A percentile compares a stretch with the other conserved stretches of the same genome.
phyloP scores from a whole-genome alignment of 2,797 vertebrate species.

The Lepilemur ruficaudatus region DNA sequence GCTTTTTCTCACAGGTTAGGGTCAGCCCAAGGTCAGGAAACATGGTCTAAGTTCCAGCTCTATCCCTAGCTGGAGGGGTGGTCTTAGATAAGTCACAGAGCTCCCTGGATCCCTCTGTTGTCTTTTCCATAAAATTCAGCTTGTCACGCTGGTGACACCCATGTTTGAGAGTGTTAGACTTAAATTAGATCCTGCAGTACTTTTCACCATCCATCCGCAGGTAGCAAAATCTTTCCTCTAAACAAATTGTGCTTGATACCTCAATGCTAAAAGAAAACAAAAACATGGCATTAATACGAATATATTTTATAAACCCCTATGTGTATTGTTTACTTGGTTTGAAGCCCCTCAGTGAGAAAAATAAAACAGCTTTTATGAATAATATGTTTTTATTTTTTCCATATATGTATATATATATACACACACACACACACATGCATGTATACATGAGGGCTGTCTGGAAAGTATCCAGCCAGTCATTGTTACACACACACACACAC shows the following conservation, averaged over 20 bases:
- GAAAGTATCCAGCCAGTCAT: no score
- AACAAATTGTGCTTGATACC: not conserved
- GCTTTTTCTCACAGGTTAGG: not conserved
- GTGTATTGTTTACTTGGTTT: not conserved
- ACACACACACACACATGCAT: no score
- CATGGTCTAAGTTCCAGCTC: not conserved
- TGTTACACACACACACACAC: no score
- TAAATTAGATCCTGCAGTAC: not conserved
- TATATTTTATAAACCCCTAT: not conserved
- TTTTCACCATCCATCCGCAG: not conserved
- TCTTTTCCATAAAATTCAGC: not conserved
- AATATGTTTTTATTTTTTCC: not conserved
- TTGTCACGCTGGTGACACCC: not conserved
- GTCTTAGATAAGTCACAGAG: not conserved
- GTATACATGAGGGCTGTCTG: no score
- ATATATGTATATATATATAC: no score
- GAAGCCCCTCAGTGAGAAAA: not conserved
- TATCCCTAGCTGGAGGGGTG: no score
- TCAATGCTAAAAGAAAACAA: not conserved
- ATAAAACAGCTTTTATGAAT: not conserved
- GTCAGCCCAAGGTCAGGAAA: not conserved
- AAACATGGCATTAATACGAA: not conserved
- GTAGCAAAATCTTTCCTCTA: not conserved
- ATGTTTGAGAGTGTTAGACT: not conserved
- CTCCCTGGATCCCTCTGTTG: fast-evolving